A percentile compares a stretch with the other conserved stretches of the same genome.
phyloP scores from a whole-genome alignment of 2,888 invertebrate genomes.

The Drosophila diplacantha region DNA sequence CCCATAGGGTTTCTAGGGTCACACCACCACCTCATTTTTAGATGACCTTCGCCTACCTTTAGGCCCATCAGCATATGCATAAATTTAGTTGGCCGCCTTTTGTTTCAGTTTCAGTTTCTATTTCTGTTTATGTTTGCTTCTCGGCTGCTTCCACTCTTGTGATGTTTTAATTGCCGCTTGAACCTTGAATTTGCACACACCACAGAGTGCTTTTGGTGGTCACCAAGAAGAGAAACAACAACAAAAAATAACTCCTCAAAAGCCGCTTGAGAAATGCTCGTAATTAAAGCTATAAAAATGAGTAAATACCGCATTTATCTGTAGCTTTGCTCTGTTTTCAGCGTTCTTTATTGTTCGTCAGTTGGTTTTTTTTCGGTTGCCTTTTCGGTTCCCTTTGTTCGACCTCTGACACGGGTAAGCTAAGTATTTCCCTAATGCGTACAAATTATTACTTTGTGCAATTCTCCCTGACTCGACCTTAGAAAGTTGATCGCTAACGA shows the following conservation, averaged over 20 bases:
- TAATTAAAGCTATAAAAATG: conserved; percentile 65
- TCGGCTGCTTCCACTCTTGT: conserved; percentile 23
- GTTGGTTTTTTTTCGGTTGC: too few species aligned
- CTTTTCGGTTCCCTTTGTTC: conserved; percentile 26
- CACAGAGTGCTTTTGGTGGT: conserved; percentile 58
- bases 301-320: conserved; percentile 58
- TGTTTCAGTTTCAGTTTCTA: conserved; percentile 40
- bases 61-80: conserved; percentile 24
- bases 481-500: conserved; percentile 36
- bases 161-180: conserved; percentile 56
- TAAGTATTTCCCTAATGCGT: conserved; percentile 38
- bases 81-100: conserved; percentile 31
- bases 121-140: conserved; percentile 34
- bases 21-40: conserved; percentile 19
- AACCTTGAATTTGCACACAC: conserved; percentile 62
- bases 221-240: conserved; percentile 15
- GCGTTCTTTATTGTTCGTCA: conserved; percentile 23
- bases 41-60: conserved; percentile 27
- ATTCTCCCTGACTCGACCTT: conserved; percentile 30
- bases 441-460: conserved; percentile 40
- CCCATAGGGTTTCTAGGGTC: conserved; percentile 5
- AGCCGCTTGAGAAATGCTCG: conserved; percentile 60
- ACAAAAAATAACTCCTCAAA: conserved; percentile 15
- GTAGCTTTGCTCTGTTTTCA: conserved; percentile 26
- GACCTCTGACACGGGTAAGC: conserved; percentile 29